Conservation (phyloP, 2,888 invertebrate species). For the Tiliacea aurago region DNA sequence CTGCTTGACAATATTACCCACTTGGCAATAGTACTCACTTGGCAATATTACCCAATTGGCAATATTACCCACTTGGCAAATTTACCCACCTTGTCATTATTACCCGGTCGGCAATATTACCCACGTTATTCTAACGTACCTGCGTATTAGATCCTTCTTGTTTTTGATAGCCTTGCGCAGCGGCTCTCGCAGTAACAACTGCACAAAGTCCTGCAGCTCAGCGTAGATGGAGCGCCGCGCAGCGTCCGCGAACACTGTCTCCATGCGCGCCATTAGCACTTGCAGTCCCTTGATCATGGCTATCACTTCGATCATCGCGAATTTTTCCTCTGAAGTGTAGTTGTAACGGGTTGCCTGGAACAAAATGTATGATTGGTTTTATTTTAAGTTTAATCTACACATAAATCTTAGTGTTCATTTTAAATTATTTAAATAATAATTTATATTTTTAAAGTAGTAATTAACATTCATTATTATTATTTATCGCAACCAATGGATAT, state of each 20-base stretch:
- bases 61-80: too few relatives aligned
- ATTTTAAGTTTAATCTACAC: too few relatives aligned
- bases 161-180: conserved; percentile 99
- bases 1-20: too few relatives aligned
- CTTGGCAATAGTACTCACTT: background rate
- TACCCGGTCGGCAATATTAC: conserved; percentile 93
- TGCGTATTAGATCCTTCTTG: conserved; percentile 98
- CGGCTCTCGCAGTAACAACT: conserved; percentile 96
- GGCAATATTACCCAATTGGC: too few relatives aligned
- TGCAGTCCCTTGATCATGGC: conserved; percentile 99
- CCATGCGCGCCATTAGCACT: conserved; percentile 98
- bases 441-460: too few relatives aligned
- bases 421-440: too few relatives aligned
- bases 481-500: too few relatives aligned
- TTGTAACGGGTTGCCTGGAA: conserved; percentile 98
- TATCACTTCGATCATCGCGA: conserved; percentile 99
- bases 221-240: conserved; percentile 96
- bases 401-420: too few relatives aligned
- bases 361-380: conserved; percentile 3
- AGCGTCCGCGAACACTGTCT: conserved; percentile 93
- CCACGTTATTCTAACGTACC: conserved; percentile 90
- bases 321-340: conserved; percentile 99
- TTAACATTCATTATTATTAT: too few relatives aligned
- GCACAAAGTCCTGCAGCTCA: conserved; percentile 99
- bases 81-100: too few relatives aligned